Percentiles rank a stretch among this genome's conserved stretches.
Evolutionary conservation across 2,797 vertebrate species (phyloP).

Genomic region (Denticeps clupeoides): DNA sequence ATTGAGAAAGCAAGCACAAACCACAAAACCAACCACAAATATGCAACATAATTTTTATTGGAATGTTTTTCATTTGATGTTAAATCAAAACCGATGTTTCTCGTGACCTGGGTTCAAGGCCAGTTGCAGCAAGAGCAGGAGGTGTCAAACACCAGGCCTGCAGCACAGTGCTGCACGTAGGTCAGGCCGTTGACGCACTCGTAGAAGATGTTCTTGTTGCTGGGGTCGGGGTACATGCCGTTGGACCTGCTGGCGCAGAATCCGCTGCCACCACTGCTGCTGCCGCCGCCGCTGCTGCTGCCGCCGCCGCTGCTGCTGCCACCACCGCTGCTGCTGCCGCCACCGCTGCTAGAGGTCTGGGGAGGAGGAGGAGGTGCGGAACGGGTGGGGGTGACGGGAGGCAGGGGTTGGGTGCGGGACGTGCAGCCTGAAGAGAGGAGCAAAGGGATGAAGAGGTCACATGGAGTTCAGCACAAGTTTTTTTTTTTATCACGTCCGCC

Average conservation of each 20-base stretch:
- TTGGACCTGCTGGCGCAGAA: slow-evolving; percentile 59
- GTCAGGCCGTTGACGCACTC: slow-evolving; percentile 40
- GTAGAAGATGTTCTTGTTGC: slow-evolving; percentile 52
- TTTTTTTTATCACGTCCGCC: no score
- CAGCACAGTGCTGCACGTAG: slow-evolving; percentile 36
- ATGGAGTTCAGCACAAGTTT: no score
- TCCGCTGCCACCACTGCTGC: slow-evolving; percentile 26
- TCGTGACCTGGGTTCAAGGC: slow-evolving; percentile 39
- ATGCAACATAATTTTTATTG: no score
- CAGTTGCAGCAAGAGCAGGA: slow-evolving; percentile 64
- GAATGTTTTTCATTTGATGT: no score
- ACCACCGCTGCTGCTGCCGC: no score
- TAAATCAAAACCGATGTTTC: no score
- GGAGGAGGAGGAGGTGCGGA: slow-evolving; percentile 2
- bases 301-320: no score
- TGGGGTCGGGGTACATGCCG: slow-evolving; percentile 49
- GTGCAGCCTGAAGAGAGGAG: slow-evolving; percentile 27
- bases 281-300: slow-evolving; percentile 22
- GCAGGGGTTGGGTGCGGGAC: slow-evolving; percentile 8
- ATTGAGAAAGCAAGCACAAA: no score
- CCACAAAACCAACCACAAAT: no score
- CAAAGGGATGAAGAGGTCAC: no score
- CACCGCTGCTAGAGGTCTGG: no score
- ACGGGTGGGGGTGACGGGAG: slow-evolving; percentile 28
- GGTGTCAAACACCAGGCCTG: slow-evolving; percentile 47